A percentile compares a stretch with the other conserved stretches of the same genome.
Evolutionary conservation across 2,888 invertebrate genomes (phyloP).

Genomic region (Drosophila neoperkinsi): DNA sequence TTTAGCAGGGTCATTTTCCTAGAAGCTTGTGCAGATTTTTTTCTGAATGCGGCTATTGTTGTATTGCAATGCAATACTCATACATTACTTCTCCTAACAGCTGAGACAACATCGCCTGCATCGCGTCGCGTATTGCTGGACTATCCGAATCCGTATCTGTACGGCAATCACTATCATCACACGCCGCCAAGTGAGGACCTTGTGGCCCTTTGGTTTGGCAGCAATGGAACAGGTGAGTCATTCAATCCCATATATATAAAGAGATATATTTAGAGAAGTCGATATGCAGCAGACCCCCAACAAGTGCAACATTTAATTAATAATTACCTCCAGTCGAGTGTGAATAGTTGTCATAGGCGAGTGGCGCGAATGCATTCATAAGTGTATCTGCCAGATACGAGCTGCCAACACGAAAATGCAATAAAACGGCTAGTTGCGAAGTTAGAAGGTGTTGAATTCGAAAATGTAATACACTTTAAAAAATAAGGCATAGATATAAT

Average conservation of each 20-base stretch:
- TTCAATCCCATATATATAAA: neutral
- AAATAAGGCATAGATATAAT: neutral
- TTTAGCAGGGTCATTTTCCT: neutral
- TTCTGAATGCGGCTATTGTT: neutral
- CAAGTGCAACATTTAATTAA: slow-evolving; percentile 62
- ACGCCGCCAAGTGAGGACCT: slow-evolving; percentile 90
- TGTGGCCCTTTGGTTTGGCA: slow-evolving; percentile 91
- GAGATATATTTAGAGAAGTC: neutral
- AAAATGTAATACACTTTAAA: slow-evolving; percentile 10
- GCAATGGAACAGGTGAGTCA: slow-evolving; percentile 87
- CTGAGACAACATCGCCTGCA: slow-evolving; percentile 84
- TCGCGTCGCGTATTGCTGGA: slow-evolving; percentile 85
- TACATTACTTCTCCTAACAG: slow-evolving; percentile 60
- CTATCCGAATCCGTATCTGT: slow-evolving; percentile 85
- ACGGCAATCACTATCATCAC: slow-evolving; percentile 85
- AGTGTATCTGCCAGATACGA: slow-evolving; percentile 29
- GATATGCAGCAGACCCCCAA: slow-evolving; percentile 5
- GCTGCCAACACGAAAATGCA: slow-evolving; percentile 18
- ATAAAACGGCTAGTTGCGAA: neutral
- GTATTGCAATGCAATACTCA: neutral
- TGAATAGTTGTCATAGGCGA: slow-evolving; percentile 63
- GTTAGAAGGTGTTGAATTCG: neutral
- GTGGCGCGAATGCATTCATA: slow-evolving; percentile 31
- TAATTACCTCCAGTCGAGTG: slow-evolving; percentile 63
- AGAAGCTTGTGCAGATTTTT: neutral